Evolutionary conservation across 2,113 vertebrate species (phyloP), one percentile per base, ranked within the genome.

Genomic region (Xiphias gladius): DNA sequence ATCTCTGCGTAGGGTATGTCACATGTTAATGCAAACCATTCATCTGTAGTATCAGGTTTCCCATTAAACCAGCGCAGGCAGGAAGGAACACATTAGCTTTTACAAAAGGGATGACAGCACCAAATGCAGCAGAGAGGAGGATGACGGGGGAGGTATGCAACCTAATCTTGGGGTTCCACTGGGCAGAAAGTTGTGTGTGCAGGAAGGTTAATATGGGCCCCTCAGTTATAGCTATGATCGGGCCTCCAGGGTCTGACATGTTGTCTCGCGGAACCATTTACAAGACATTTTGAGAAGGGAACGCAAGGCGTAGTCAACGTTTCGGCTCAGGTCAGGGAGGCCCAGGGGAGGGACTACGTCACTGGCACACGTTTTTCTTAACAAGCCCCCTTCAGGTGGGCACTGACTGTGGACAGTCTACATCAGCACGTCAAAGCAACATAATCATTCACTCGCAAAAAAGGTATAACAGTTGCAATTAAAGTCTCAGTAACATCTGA

Each of bases 61-160:
- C 58, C 50, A 86, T 85, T 87, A 68, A 86, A 78, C 76, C 50
- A 39, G 54, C 1, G 10, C 55, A 7, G 61, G 70, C 82, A 91
- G 90, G 89, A 92, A 93, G 88, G 90, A 88, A 93, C 85, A 86
- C 82, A 91, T 92, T 92, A 93, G 85, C 80, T 66, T 84, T 82
- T 82, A 87, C 86, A 83, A 83, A 86, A 80, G 85, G 82, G 84
- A 65, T 78, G 86, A 90, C 74, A 26, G 74, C 62, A 70, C 70
- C 72, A 73, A 91, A 82, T 5, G 24, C 62, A 70, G 71, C 82
- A 28, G 55, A 63, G 54, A 59, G 58, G 50, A 80, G 35, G 57
- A 65, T 66, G 84, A 81, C 16, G n/a, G 80, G 67, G 78, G 61
- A 39, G 59, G 72, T 74, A 66, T 88, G 89, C 74, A 76, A 87